Evolutionary conservation across 2,888 invertebrate species (phyloP), one percentile per base, ranked within the genome.

Genomic region (Amiota mariae): DNA sequence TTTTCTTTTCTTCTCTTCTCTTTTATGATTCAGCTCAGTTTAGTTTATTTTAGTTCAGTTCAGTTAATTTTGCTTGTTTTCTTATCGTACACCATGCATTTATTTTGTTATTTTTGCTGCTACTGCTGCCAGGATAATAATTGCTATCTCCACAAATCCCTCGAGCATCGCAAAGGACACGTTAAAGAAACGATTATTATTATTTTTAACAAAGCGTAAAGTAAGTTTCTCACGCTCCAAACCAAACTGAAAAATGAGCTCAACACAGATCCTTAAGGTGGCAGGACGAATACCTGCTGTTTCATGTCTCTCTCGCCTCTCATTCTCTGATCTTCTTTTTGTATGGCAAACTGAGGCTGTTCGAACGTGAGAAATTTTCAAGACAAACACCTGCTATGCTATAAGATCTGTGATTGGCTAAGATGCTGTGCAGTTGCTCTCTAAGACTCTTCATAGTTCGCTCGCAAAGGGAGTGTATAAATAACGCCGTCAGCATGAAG

Each of bases 141-240:
- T 51, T 59, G 36, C 49, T 51, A 61, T 59, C 61, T 48, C 20
- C 59, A 71, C 46, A 72, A 77, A 77, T 79, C 76, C 73, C 75
- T 73, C 6, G 74, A 77, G 78, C 73, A 79, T 74, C 72, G 70
- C 64, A 18, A 67, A 57, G 75, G 71, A 77, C 78, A 80, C 72
- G 77, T 20, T 71, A 36, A 24, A 54, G 12, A 49, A 71, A 72
- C 48, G 61, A 57, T n/a, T 61, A 51, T 36, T 56, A 48, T 73
- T 75, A 70, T 73, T 72, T 66, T 75, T 74, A 78, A 75, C 70
- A 73, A 76, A 76, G 66, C 77, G 72, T 72, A 72, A 18, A 59
- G 64, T 72, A 73, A 77, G 81, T 80, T 87, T 88, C 87, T 84
- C 87, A 88, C 87, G 88, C 83, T 87, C 78, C 78, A 76, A 74